These are phyloP conservation scores for Parus major DNA, from an alignment of 2,113 vertebrate species.

Conservation along the genomic window DNA sequence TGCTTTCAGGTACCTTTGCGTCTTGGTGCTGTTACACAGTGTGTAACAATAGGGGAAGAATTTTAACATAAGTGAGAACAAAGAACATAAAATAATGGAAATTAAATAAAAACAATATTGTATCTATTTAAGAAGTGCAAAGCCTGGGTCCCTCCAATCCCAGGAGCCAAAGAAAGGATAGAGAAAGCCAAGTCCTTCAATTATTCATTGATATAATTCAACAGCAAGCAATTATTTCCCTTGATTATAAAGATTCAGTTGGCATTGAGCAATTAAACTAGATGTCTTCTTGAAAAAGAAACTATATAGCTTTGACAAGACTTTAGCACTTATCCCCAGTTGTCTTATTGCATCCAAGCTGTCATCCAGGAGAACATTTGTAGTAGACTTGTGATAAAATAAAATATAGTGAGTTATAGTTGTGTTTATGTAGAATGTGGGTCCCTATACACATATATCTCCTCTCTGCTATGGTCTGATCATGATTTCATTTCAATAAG, in stretches of 20 bases:
- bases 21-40: not conserved
- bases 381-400: slow-evolving; percentile 10
- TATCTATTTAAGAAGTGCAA: slow-evolving; percentile 48
- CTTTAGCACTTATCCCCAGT: slow-evolving; percentile 28
- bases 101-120: slow-evolving; percentile 50
- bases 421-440: not conserved
- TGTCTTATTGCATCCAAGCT: slow-evolving; percentile 17
- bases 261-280: slow-evolving; percentile 47
- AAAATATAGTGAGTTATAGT: not conserved
- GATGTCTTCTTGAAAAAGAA: slow-evolving; percentile 38
- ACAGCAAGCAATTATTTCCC: slow-evolving; percentile 54
- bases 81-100: slow-evolving; percentile 38
- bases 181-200: slow-evolving; percentile 45
- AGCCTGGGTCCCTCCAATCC: slow-evolving; percentile 12
- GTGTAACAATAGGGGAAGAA: not conserved
- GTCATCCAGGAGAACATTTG: not conserved
- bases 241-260: slow-evolving; percentile 37
- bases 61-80: not conserved
- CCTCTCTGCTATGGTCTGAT: not conserved
- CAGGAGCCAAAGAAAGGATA: slow-evolving; percentile 21
- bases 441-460: not conserved
- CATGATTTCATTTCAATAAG: not conserved
- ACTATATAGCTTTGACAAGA: slow-evolving; percentile 20
- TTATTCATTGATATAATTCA: slow-evolving; percentile 68
- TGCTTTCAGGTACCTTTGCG: not conserved